Evolutionary conservation across 2,113 vertebrate genomes (phyloP).

Genomic region (Marcusenius ussheri): DNA sequence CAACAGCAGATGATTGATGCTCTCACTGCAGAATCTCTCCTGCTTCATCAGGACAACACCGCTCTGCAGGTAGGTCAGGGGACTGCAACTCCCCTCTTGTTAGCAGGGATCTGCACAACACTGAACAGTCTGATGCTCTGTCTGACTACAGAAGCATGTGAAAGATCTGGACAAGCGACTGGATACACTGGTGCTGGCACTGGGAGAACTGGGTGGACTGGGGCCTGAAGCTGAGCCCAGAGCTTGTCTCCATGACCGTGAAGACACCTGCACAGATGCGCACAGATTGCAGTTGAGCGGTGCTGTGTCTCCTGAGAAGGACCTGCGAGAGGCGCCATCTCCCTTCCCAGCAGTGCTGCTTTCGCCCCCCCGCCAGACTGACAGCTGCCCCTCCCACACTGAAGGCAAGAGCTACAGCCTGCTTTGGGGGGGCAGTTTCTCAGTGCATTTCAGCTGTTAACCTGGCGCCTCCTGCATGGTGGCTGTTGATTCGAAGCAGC

Average conservation of each 20-base stretch:
- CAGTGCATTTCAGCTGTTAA: neutral
- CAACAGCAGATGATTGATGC: slow-evolving; percentile 79
- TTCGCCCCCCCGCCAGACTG: slow-evolving; percentile 73
- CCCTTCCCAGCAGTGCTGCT: slow-evolving; percentile 70
- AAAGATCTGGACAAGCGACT: slow-evolving; percentile 52
- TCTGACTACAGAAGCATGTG: slow-evolving; percentile 34
- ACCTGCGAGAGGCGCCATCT: slow-evolving; percentile 19
- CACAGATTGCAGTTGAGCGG: neutral
- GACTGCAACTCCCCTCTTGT: neutral
- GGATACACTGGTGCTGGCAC: slow-evolving; percentile 46
- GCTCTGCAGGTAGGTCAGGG: slow-evolving; percentile 58
- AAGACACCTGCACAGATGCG: neutral
- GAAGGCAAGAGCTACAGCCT: slow-evolving; percentile 35
- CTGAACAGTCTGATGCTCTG: slow-evolving; percentile 26
- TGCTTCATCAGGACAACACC: slow-evolving; percentile 67
- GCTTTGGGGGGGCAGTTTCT: neutral
- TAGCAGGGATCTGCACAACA: neutral
- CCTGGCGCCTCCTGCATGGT: neutral
- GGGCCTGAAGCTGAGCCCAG: neutral
- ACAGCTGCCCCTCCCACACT: slow-evolving; percentile 44
- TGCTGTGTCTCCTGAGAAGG: neutral
- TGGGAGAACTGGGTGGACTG: slow-evolving; percentile 32
- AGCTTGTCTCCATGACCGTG: neutral
- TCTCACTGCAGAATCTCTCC: slow-evolving; percentile 77
- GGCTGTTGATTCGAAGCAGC: neutral